Conservation (phyloP, 2,888 invertebrate genomes). For the Leucophora obtusa region DNA sequence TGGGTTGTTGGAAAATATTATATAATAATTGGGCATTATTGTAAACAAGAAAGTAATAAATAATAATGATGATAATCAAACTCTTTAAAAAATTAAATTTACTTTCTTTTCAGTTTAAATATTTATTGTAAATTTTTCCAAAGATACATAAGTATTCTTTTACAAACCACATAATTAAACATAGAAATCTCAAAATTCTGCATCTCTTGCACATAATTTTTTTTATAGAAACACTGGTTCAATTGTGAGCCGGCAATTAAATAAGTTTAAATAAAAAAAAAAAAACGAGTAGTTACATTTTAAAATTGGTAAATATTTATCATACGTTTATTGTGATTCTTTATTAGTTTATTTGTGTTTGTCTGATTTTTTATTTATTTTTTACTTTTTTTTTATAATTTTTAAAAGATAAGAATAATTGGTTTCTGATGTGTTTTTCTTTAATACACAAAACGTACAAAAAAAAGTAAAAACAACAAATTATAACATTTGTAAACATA, state of each 20-base stretch:
- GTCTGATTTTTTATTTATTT: not conserved
- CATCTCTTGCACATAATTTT: too few species aligned
- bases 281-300: not conserved
- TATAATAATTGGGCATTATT: too few species aligned
- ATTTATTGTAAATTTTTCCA: too few species aligned
- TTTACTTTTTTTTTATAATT: not conserved
- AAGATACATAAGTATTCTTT: too few species aligned
- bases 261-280: too few species aligned
- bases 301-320: not conserved
- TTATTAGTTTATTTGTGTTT: constrained; percentile 3
- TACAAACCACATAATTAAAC: too few species aligned
- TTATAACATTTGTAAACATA: constrained; percentile 1
- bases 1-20: too few species aligned
- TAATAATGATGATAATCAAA: not conserved
- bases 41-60: not conserved
- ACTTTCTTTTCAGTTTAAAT: not conserved
- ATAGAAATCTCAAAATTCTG: too few species aligned
- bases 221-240: not conserved
- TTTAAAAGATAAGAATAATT: not conserved
- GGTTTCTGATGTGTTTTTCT: not conserved
- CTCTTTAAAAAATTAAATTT: not conserved
- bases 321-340: not conserved
- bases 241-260: not conserved
- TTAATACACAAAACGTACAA: not conserved
- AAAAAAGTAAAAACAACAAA: not conserved